Evolutionary conservation across 1,140 invertebrate species (phyloP), one percentile per base, ranked within the genome.

Genomic region (Neodiprion pinetum): DNA sequence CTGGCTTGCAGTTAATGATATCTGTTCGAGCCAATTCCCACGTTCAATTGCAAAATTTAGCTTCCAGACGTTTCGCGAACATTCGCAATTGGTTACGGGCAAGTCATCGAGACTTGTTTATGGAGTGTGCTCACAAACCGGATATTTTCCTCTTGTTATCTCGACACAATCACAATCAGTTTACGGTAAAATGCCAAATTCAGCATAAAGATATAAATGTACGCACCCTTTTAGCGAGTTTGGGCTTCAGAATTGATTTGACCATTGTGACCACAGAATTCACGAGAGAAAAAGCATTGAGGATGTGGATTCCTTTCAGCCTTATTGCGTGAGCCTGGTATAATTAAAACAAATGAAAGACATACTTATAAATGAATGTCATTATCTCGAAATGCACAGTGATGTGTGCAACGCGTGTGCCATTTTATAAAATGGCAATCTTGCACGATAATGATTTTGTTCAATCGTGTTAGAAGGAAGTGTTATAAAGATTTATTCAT

Each of bases 311-410:
- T 77, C 93, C 92, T 81, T 94, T 94, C 72, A 95, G 88, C 78
- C 93, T 90, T 65, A 93, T 90, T 0, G 94, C 94, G 79, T 94
- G 93, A 0, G 93, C 93, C 86, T 95, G 94, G 92, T 95, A 89
- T 0, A 61, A 61, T 17, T 12, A 61, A 17, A 61, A 14, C 53
- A 61, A 12, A 61, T 11, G 3, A 17, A 1, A 61, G 11, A 61
- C 53, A 4, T 40, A 5, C 28, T 40, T 40, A 40, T 40, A 40
- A 40, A 5, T 40, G 28, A 40, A 40, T 40, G 28, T 40, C 1
- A 40, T 3, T 40, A 40, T 40, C 28, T 40, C 5, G 28, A 40
- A 40, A 40, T 5, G 28, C 5, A 40, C 28, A 40, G 28, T 40
- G 28, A 0, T 2, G 5, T 40, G 0, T 40, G 28, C 5, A 5